Evolutionary conservation across 2,797 vertebrate genomes (phyloP).

Genomic region (Podarcis siculus): DNA sequence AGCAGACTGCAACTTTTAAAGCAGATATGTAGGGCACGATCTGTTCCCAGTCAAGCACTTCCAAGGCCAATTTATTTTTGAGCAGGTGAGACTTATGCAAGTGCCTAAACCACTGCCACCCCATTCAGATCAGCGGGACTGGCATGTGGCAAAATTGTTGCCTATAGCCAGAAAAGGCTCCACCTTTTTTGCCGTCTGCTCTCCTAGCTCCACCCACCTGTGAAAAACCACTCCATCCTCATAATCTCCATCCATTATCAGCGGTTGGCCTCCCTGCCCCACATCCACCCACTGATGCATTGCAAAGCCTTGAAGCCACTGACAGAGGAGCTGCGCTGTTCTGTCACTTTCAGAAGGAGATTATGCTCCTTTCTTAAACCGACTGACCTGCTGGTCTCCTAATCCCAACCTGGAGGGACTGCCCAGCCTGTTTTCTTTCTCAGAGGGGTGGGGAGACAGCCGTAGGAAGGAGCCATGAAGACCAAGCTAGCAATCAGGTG

Average conservation of each 20-base stretch:
- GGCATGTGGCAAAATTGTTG: not conserved
- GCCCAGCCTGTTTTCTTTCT: not conserved
- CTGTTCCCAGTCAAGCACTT: not conserved
- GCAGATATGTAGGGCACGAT: not conserved
- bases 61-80: not conserved
- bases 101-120: not conserved
- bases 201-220: no score
- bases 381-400: not conserved
- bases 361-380: not conserved
- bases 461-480: not conserved
- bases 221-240: not conserved
- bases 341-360: slow-evolving; percentile 4
- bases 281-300: not conserved
- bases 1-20: not conserved
- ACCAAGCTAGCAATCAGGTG: not conserved
- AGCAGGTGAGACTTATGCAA: not conserved
- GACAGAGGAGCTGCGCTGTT: not conserved
- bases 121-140: not conserved
- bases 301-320: slow-evolving; percentile 32
- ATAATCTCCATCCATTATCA: slow-evolving; percentile 30
- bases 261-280: slow-evolving; percentile 15
- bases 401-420: not conserved
- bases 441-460: no score
- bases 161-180: no score
- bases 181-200: not conserved